Conservation (phyloP, 2,797 vertebrate genomes). For the Amniataba percoides region DNA sequence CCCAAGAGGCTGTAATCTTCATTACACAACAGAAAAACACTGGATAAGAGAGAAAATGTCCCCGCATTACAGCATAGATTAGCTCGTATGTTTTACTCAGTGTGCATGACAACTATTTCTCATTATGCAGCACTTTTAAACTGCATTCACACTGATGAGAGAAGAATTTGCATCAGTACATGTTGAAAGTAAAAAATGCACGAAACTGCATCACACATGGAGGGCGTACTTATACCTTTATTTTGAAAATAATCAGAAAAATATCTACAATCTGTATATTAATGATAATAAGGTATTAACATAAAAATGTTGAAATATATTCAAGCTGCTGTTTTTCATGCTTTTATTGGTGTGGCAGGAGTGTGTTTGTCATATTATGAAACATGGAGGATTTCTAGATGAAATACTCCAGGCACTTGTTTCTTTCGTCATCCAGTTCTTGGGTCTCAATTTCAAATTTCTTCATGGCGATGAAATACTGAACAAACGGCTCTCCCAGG, state of each 20-base stretch:
- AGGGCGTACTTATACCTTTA: constrained; percentile 50
- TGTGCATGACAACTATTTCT: neutral
- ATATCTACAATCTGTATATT: constrained; percentile 37
- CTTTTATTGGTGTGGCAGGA: constrained; percentile 35
- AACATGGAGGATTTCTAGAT: constrained; percentile 81
- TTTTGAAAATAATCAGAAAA: constrained; percentile 62
- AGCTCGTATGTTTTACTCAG: neutral
- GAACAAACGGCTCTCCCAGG: constrained; percentile 91
- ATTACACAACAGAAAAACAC: constrained; percentile 12
- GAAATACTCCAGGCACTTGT: constrained; percentile 95
- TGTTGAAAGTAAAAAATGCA: neutral
- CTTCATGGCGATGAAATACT: constrained; percentile 96
- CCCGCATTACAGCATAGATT: neutral
- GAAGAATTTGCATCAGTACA: neutral
- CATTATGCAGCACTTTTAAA: neutral
- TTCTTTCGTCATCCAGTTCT: constrained; percentile 90
- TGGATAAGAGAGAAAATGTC: neutral
- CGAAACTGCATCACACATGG: constrained; percentile 8
- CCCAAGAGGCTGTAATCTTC: neutral
- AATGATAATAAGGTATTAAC: constrained; percentile 14
- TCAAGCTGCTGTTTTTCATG: constrained; percentile 24
- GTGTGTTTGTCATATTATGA: neutral
- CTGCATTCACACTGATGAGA: neutral
- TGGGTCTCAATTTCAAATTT: constrained; percentile 94
- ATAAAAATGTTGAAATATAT: constrained; percentile 37